Conservation (phyloP, 2,113 vertebrate species). For the Trematomus loennbergii region DNA sequence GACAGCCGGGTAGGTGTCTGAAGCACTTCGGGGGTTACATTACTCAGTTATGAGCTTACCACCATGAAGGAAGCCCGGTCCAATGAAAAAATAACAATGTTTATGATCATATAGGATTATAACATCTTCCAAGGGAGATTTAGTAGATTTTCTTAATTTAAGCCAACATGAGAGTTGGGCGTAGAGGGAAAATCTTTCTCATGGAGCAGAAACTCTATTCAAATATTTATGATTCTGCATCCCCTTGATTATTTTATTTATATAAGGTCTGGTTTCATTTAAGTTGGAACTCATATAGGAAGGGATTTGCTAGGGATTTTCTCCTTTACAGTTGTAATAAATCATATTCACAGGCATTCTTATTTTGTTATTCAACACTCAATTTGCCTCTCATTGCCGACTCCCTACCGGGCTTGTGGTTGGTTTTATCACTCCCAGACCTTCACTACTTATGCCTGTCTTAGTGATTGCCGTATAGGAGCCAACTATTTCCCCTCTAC, state of each 20-base stretch:
- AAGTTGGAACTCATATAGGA: conserved; percentile 46
- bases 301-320: conserved; percentile 48
- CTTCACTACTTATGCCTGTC: conserved; percentile 49
- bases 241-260: conserved; percentile 38
- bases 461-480: conserved; percentile 19
- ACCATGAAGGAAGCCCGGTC: conserved; percentile 46
- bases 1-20: conserved; percentile 91
- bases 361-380: conserved; percentile 56
- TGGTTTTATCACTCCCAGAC: conserved; percentile 62
- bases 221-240: conserved; percentile 57
- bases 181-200: conserved; percentile 61
- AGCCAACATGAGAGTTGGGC: conserved; percentile 51
- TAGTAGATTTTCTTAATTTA: conserved; percentile 66
- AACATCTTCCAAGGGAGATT: conserved; percentile 62
- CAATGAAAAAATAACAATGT: conserved; percentile 41
- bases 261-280: conserved; percentile 58
- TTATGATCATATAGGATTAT: conserved; percentile 47
- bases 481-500: conserved; percentile 53
- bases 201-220: conserved; percentile 49
- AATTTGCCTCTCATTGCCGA: conserved; percentile 35
- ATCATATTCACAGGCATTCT: conserved; percentile 63
- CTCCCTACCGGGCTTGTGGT: conserved; percentile 57
- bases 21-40: conserved; percentile 43
- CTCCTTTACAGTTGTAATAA: conserved; percentile 54
- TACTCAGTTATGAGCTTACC: conserved; percentile 65